A percentile compares a stretch with the other conserved stretches of the same genome.
phyloP scores from a whole-genome alignment of 2,888 invertebrate genomes.

The Epinotia brunnichana region DNA sequence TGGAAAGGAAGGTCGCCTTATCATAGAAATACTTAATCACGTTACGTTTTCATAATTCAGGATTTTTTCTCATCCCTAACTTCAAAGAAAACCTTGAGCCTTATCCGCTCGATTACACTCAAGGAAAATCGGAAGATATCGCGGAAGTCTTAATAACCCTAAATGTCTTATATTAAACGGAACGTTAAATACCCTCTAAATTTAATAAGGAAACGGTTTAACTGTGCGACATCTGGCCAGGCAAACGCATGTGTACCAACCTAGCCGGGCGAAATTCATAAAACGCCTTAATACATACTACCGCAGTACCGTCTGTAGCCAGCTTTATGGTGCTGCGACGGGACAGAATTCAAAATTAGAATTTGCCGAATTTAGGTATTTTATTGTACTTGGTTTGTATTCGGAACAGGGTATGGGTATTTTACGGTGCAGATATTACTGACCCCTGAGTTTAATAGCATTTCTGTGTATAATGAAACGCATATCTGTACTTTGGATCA shows the following conservation, averaged over 20 bases:
- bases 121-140: conserved; percentile 33
- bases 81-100: conserved; percentile 27
- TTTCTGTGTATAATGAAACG: conserved; percentile 36
- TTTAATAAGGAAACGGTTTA: conserved; percentile 51
- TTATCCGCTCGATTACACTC: conserved; percentile 36
- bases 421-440: conserved; percentile 41
- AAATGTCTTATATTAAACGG: conserved; percentile 42
- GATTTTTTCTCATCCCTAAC: conserved; percentile 8
- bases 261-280: conserved; percentile 50
- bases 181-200: conserved; percentile 51
- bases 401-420: conserved; percentile 38
- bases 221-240: conserved; percentile 46
- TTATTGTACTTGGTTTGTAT: conserved; percentile 45
- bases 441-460: conserved; percentile 33
- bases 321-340: conserved; percentile 47
- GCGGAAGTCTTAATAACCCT: conserved; percentile 40
- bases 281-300: conserved; percentile 51
- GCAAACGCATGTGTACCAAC: conserved; percentile 44
- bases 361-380: conserved; percentile 47
- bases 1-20: neutral
- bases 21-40: neutral
- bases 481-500: conserved; percentile 19
- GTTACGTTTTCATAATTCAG: neutral
- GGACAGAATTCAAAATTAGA: conserved; percentile 52
- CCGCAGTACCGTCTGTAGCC: conserved; percentile 48